Evolutionary conservation across 64 coral and sea anemone species (phyloP).

Genomic region (Montipora efflorescens): DNA sequence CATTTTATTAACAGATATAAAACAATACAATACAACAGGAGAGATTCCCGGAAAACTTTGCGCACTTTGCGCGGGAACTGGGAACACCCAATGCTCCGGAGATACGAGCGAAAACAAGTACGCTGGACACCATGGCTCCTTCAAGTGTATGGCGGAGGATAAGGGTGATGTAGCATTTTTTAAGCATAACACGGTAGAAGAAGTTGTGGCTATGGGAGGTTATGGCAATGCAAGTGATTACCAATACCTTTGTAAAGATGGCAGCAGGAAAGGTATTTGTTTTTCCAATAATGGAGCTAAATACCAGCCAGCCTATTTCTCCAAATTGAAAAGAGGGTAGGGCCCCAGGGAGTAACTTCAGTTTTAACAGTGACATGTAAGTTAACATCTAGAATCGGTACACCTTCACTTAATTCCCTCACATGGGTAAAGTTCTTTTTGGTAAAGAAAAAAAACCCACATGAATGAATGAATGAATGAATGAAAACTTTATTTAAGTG

Average conservation of each 20-base stretch:
- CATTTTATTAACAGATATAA: neutral
- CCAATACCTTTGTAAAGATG: constrained; percentile 64
- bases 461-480: too few species aligned
- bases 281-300: neutral
- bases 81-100: neutral
- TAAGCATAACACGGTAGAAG: constrained; percentile 59
- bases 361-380: too few species aligned
- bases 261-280: constrained; percentile 20
- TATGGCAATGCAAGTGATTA: constrained; percentile 53
- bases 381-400: too few species aligned
- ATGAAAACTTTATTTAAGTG: too few species aligned
- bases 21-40: neutral
- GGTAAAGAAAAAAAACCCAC: too few species aligned
- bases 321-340: too few species aligned
- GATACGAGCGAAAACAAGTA: neutral
- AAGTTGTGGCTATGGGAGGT: constrained; percentile 18
- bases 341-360: too few species aligned
- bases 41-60: constrained; percentile 59
- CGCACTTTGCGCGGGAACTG: constrained; percentile 24
- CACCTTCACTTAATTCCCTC: too few species aligned
- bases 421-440: too few species aligned
- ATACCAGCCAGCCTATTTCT: too few species aligned
- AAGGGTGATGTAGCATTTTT: constrained; percentile 73
- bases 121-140: constrained; percentile 54
- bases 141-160: constrained; percentile 59